Evolutionary conservation across 2,113 vertebrate species (phyloP).

Genomic region (Acinonyx jubatus): DNA sequence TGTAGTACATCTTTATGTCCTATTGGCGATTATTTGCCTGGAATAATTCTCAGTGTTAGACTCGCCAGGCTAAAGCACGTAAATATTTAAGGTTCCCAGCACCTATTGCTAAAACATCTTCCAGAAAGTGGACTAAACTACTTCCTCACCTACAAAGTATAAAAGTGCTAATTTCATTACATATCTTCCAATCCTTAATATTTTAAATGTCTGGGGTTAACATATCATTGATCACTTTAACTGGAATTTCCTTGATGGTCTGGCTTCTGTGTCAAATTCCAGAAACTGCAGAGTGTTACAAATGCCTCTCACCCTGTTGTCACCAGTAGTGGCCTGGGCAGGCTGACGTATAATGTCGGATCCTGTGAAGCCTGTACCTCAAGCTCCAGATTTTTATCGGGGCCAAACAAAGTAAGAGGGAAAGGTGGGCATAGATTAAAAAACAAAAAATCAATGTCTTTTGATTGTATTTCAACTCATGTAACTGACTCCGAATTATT

Average conservation of each 20-base stretch:
- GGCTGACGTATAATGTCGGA: neutral
- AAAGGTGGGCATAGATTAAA: neutral
- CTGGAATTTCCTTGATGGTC: neutral
- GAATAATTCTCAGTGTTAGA: neutral
- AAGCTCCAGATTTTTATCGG: neutral
- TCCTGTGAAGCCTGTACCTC: neutral
- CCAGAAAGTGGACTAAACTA: neutral
- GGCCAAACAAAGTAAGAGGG: neutral
- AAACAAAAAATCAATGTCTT: neutral
- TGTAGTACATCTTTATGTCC: neutral
- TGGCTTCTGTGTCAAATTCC: neutral
- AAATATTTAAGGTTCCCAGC: neutral
- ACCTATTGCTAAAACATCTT: neutral
- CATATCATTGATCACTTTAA: neutral
- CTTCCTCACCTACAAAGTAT: neutral
- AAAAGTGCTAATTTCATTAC: neutral
- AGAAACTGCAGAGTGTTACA: neutral
- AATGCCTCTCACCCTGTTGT: neutral
- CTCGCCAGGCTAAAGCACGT: neutral
- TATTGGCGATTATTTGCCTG: neutral
- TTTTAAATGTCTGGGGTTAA: neutral
- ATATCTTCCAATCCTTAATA: neutral
- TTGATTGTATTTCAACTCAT: neutral
- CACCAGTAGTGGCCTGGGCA: neutral
- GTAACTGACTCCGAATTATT: neutral